Evolutionary conservation across 2,113 vertebrate species (phyloP), one percentile per base, ranked within the genome.

Genomic region (Neopipo cinnamomea): DNA sequence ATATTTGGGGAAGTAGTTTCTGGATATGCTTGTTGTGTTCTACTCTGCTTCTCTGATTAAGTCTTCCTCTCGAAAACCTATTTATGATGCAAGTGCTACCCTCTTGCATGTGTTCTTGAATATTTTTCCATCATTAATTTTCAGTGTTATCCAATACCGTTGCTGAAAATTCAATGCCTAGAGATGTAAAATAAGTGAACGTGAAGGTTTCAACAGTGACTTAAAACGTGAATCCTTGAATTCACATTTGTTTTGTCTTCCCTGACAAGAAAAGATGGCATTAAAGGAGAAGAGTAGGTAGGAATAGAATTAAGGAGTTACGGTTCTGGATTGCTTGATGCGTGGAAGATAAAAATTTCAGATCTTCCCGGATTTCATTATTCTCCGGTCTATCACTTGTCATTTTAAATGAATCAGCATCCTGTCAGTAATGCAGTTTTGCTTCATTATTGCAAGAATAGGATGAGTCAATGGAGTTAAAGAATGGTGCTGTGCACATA

Each of bases 381-480:
- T 74, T 89, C n/a, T 88, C 35, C 5, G 5, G 10, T 23, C 67
- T 33, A 18, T 70, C 27, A n/a, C 55, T 86, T 70, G 24, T 53
- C 21, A 28, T 67, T 89, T 93, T 39, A 74, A 88, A 74, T 75
- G 73, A 92, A 93, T 92, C 81, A 66, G 61, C 55, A 88, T 85
- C 65, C 62, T 61, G n/a, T 37, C 14, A 12, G 2, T 55, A 55
- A 55, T 65, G 33, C 59, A n/a, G 22, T 44, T 67, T 56, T 52
- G 27, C 22, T 52, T 17, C 3, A 3, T 55, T 56, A 31, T 49
- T 63, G 42, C 4, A 5, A 79, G 70, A 59, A 25, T 46, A 75
- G 11, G 6, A 9, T 67, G 39, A 87, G 46, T 47, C 23, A 59
- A 5, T 63, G 17, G 76, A 59, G 24, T 42, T 66, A 3, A 41